Conservation (phyloP, 2,888 invertebrate species). For the Aradus depressus region DNA sequence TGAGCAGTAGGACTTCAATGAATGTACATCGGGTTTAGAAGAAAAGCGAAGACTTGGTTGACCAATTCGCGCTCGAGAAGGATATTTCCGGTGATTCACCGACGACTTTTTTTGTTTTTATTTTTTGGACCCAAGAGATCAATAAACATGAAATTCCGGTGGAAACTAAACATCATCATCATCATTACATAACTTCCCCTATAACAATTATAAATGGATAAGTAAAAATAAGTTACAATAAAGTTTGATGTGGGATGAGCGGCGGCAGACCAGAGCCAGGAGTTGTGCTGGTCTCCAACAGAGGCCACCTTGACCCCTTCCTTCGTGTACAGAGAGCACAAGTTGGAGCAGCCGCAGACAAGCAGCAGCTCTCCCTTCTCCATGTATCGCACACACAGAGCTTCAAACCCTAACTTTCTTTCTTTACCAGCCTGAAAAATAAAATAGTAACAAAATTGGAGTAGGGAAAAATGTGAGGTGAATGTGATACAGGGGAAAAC, state of each 20-base stretch:
- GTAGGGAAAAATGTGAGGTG: not conserved
- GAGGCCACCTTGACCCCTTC: slow-evolving; percentile 68
- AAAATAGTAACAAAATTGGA: not conserved
- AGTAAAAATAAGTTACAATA: slow-evolving; percentile 52
- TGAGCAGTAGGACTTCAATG: no score
- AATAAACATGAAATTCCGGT: no score
- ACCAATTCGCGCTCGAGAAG: no score
- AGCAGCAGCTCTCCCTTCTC: slow-evolving; percentile 69
- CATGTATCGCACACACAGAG: slow-evolving; percentile 63
- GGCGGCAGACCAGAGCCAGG: slow-evolving; percentile 82
- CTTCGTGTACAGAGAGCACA: slow-evolving; percentile 63
- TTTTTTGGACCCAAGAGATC: no score
- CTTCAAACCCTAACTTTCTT: slow-evolving; percentile 54
- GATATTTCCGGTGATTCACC: no score
- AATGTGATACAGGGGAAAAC: no score
- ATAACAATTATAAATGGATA: no score
- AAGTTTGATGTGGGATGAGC: slow-evolving; percentile 62
- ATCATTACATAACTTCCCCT: no score
- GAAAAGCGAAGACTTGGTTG: no score
- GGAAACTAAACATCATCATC: no score
- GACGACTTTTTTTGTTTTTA: no score
- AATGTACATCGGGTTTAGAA: no score
- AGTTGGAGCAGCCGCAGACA: slow-evolving; percentile 66
- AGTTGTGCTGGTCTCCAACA: slow-evolving; percentile 59
- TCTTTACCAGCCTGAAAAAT: slow-evolving; percentile 43